Percentiles rank a stretch among this genome's conserved stretches.
Evolutionary conservation across 2,797 vertebrate genomes (phyloP).

Genomic region (Anniella stebbinsi): DNA sequence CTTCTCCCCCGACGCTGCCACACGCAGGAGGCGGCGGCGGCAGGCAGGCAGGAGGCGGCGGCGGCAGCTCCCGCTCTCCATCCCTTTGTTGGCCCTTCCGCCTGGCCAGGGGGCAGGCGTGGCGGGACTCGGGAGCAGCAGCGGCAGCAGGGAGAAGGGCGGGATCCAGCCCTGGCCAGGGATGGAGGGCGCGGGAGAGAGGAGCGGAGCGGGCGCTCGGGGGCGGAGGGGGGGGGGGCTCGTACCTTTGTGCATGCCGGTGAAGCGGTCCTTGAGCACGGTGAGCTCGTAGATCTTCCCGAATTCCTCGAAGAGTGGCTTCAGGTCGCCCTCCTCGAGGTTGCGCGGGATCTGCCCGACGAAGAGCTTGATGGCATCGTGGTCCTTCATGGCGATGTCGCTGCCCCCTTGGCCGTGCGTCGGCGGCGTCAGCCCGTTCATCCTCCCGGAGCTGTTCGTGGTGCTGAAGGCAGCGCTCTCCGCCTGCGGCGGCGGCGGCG

Average conservation of each 20-base stretch:
- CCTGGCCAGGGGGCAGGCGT: neutral
- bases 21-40: neutral
- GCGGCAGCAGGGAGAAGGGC: neutral
- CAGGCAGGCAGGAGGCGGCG: neutral
- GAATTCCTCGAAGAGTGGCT: constrained; percentile 99
- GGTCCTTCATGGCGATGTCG: constrained; percentile 98
- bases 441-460: constrained; percentile 88
- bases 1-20: neutral
- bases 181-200: neutral
- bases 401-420: constrained; percentile 78
- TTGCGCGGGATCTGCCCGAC: constrained; percentile 98
- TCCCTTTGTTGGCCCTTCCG: neutral
- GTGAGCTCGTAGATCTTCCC: constrained; percentile 99
- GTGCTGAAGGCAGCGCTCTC: constrained; percentile 88
- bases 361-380: constrained; percentile 99
- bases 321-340: constrained; percentile 98
- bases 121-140: neutral
- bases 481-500: constrained; percentile 51
- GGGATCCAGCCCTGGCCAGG: neutral
- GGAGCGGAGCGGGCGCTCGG: neutral
- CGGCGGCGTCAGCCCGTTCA: constrained; percentile 85
- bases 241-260: constrained; percentile 98
- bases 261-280: constrained; percentile 99
- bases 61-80: neutral
- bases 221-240: constrained; percentile 26